Evolutionary conservation across 2,797 vertebrate species (phyloP), one percentile per base, ranked within the genome.

Genomic region (Odontamblyopus lacepedii): DNA sequence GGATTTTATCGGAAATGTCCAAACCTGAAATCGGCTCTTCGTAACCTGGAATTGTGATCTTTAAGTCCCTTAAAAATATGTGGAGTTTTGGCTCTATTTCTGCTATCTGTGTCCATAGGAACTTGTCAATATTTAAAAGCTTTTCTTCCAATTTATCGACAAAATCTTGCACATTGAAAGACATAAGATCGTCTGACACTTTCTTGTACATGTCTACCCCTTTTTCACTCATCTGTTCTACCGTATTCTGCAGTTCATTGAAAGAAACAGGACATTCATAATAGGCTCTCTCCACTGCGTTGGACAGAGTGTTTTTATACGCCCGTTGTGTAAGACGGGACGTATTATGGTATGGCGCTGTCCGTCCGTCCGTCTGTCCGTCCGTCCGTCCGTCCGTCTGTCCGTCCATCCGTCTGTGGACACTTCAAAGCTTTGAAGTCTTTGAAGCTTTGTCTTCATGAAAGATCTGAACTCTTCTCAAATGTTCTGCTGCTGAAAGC

Each of bases 1-100:
- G 78, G 76, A 84, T 78, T 74, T 70, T 84, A 1, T 85, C 26
- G 59, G 89, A 92, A 57, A 95, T 83, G 56, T 97, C 93, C 77
- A 92, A 83, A 27, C 86, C 89, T 0, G 93, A 95, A 55, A 95
- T 85, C 57, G 78, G 91, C 38, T 90, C 78, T 11, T 87, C 79
- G 16, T 88, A 85, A 19, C 94, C 94, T 18, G 95, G 95, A 18
- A 96, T 67, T 26, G 93, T 92, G 74, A 96, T 92, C 70, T 76
- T 93, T 27, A 88, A 93, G 27, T 88, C 86, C 69, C 84, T 93
- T 64, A 98, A 57, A 81, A 95, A 95, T 73, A 91, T 83, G 67
- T 85, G 84, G 55, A 89, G 69, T 1, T 91, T 92, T 69, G 94
- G 88, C 53, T 95, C 78, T 0, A 94, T n/a, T 1, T 59, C 72